Evolutionary conservation across 1,140 invertebrate genomes (phyloP).

Genomic region (Atopsyche davidsoni): DNA sequence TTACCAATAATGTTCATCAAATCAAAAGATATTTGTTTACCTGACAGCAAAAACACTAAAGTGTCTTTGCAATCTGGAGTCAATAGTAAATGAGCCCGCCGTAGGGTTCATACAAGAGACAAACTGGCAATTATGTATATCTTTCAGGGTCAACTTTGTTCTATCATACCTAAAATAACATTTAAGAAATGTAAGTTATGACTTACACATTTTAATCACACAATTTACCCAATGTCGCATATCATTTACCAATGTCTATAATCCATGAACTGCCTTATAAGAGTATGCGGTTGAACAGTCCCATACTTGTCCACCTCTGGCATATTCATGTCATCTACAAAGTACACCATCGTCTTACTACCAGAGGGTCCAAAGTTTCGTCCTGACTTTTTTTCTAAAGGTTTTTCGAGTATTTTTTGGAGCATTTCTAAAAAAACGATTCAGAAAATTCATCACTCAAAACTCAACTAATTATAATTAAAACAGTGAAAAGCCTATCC

Average conservation of each 20-base stretch:
- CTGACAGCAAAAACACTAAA: constrained; percentile 89
- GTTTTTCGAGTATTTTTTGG: constrained; percentile 85
- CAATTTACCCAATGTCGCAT: too few species aligned
- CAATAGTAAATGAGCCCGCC: constrained; percentile 90
- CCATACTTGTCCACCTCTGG: constrained; percentile 93
- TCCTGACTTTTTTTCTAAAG: constrained; percentile 92
- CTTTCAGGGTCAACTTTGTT: constrained; percentile 78
- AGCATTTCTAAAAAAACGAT: constrained; percentile 64
- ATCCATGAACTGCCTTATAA: constrained; percentile 91
- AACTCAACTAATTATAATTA: too few species aligned
- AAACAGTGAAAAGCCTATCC: too few species aligned
- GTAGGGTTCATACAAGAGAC: constrained; percentile 96
- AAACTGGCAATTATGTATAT: constrained; percentile 92
- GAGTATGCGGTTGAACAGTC: constrained; percentile 91
- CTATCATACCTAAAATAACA: constrained; percentile 67
- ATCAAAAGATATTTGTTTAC: constrained; percentile 39
- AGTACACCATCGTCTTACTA: constrained; percentile 86
- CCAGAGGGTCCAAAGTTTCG: constrained; percentile 89
- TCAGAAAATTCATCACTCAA: too few species aligned
- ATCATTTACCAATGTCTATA: constrained; percentile 87
- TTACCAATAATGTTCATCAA: too few species aligned
- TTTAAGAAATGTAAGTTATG: background rate
- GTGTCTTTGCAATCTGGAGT: constrained; percentile 84
- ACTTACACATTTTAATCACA: background rate
- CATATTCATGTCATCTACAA: constrained; percentile 97